A percentile compares a stretch with the other conserved stretches of the same genome.
These are phyloP conservation scores for Lasioglossum albipes DNA, from an alignment of 1,140 invertebrate species.

Conservation along the genomic window DNA sequence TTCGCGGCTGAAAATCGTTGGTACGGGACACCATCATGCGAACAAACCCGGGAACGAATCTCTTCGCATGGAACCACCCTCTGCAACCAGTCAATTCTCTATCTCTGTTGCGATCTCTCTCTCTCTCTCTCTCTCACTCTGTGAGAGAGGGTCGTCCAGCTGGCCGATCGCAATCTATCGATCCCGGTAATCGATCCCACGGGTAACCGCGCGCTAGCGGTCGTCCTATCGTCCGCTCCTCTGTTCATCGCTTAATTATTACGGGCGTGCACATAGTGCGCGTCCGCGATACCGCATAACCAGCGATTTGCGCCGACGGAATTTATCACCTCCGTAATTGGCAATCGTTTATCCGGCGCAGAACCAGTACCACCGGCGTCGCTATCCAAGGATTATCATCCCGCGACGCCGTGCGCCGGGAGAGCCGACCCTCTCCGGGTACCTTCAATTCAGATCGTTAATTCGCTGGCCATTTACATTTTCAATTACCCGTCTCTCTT, in stretches of 20 bases:
- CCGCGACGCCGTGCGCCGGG: slow-evolving; percentile 30
- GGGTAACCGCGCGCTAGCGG: slow-evolving; percentile 38
- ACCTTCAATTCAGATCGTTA: slow-evolving; percentile 62
- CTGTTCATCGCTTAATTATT: slow-evolving; percentile 74
- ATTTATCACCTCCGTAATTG: slow-evolving; percentile 74
- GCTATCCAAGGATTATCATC: slow-evolving; percentile 65
- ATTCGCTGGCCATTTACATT: slow-evolving; percentile 68
- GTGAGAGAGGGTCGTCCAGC: slow-evolving; percentile 1
- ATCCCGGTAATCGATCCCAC: slow-evolving; percentile 53
- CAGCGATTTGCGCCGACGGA: slow-evolving; percentile 64
- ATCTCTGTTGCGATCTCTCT: no score
- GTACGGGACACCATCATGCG: no score
- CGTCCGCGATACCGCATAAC: slow-evolving; percentile 63
- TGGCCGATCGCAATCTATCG: slow-evolving; percentile 37
- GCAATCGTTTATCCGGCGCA: slow-evolving; percentile 70
- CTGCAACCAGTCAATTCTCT: no score
- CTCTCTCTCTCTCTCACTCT: no score
- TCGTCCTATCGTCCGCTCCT: slow-evolving; percentile 45
- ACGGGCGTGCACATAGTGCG: slow-evolving; percentile 51
- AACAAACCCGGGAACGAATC: no score
- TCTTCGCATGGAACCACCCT: no score
- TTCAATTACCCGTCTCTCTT: slow-evolving; percentile 63
- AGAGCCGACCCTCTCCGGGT: slow-evolving; percentile 24
- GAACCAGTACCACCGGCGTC: slow-evolving; percentile 62
- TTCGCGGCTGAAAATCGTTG: no score